These are phyloP conservation scores for Thomomys bottae DNA, from an alignment of 2,113 vertebrate genomes.

Conservation along the genomic window DNA sequence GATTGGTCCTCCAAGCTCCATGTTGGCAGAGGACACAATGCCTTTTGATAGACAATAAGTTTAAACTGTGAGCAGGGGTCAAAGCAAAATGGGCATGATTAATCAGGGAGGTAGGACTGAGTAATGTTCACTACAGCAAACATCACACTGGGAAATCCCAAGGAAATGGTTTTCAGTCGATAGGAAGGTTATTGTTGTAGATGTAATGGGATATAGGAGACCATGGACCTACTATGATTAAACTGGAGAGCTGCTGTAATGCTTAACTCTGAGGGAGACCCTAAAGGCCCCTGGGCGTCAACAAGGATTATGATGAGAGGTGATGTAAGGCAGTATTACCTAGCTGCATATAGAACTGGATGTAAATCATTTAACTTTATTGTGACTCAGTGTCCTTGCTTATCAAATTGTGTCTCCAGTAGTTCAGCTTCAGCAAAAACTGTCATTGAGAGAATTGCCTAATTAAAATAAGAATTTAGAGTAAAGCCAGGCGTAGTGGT, in stretches of 20 bases:
- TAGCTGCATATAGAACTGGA: not conserved
- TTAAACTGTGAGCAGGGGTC: not conserved
- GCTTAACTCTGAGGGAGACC: not conserved
- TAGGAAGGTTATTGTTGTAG: not conserved
- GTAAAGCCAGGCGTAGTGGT: no score
- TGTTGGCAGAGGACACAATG: not conserved
- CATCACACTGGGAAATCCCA: not conserved
- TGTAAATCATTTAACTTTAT: not conserved
- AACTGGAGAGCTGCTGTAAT: not conserved
- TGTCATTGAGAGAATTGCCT: not conserved
- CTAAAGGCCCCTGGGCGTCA: not conserved
- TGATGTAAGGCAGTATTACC: not conserved
- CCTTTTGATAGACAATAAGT: not conserved
- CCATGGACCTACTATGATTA: not conserved
- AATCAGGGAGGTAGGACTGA: not conserved
- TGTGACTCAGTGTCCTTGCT: slow-evolving; percentile 36
- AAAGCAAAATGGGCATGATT: not conserved
- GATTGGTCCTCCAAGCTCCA: not conserved
- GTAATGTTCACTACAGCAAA: not conserved
- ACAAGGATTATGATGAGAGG: not conserved
- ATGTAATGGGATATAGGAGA: not conserved
- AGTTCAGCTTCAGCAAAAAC: not conserved
- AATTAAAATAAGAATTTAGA: not conserved
- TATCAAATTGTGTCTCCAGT: not conserved
- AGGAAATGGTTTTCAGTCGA: not conserved